Percentiles rank a stretch among this genome's conserved stretches.
Evolutionary conservation across 2,888 invertebrate genomes (phyloP).

Genomic region (Drosophila affinis): DNA sequence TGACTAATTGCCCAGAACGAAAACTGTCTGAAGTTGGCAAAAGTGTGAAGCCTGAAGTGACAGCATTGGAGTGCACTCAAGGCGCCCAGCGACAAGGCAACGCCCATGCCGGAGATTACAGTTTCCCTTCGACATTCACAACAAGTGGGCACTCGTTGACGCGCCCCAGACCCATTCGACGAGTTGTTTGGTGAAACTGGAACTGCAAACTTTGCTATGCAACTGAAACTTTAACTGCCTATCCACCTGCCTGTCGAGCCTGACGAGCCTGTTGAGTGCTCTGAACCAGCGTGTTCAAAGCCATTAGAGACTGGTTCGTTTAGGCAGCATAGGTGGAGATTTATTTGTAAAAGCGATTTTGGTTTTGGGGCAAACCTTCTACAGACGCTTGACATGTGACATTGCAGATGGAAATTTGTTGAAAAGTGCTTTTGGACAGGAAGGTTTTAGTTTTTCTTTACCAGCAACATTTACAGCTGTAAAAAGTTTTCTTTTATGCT

Average conservation of each 20-base stretch:
- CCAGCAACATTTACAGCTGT: too few relatives aligned
- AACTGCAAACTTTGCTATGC: not conserved
- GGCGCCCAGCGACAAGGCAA: slow-evolving; percentile 17
- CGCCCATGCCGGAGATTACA: not conserved
- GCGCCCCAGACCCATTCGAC: too few relatives aligned
- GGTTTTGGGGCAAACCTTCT: not conserved
- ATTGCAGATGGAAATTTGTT: not conserved
- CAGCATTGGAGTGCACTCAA: slow-evolving; percentile 24
- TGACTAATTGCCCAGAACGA: slow-evolving; percentile 42
- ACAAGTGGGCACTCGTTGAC: too few relatives aligned
- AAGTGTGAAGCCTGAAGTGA: slow-evolving; percentile 27
- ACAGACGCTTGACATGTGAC: not conserved
- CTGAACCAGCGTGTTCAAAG: not conserved
- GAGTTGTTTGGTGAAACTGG: not conserved
- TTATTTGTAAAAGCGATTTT: not conserved
- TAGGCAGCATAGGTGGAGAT: not conserved
- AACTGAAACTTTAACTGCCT: not conserved
- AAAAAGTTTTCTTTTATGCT: not conserved
- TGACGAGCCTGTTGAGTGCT: not conserved
- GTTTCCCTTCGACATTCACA: not conserved
- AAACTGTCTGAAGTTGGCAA: slow-evolving; percentile 24
- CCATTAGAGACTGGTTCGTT: not conserved
- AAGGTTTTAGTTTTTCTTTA: too few relatives aligned
- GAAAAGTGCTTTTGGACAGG: too few relatives aligned
- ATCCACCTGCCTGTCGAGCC: not conserved